phyloP scores from a whole-genome alignment of 23 tunicate species.

The Halocynthia roretzi region DNA sequence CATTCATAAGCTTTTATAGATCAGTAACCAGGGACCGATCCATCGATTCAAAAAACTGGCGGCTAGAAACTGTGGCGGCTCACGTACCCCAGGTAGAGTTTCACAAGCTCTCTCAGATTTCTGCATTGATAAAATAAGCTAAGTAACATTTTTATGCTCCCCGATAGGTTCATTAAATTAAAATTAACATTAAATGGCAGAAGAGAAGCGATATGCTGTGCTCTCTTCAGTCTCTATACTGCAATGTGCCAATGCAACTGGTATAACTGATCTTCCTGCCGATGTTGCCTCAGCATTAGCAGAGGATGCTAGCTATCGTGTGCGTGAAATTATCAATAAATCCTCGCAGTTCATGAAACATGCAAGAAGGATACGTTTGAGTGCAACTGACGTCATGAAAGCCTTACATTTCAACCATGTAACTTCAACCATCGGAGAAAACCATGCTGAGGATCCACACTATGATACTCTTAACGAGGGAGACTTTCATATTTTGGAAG shows the following conservation, averaged over 20 bases:
- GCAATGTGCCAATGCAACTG: constrained; percentile 43
- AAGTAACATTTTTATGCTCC: too few species aligned
- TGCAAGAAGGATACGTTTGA: constrained; percentile 24
- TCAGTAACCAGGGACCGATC: too few species aligned
- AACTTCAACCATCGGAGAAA: background rate
- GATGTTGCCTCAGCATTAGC: constrained; percentile 28
- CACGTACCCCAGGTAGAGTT: too few species aligned
- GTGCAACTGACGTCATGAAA: constrained; percentile 8
- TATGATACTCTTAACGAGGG: background rate
- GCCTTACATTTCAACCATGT: constrained; percentile 1
- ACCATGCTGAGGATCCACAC: background rate
- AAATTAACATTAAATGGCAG: too few species aligned
- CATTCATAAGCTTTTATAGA: too few species aligned
- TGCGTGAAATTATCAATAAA: constrained; percentile 61
- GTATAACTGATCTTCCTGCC: constrained; percentile 25
- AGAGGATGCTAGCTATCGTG: constrained; percentile 72
- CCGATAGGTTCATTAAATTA: too few species aligned
- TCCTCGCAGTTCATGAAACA: constrained; percentile 50
- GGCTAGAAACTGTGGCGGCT: too few species aligned
- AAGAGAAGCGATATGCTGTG: constrained; percentile 56
- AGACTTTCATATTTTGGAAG: background rate
- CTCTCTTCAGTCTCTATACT: constrained; percentile 45
- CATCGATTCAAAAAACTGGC: too few species aligned
- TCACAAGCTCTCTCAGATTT: too few species aligned
- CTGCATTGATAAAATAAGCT: too few species aligned